Base-by-base conservation (phyloP, 2,113 vertebrate species). In the Apteryx mantelli region DNA sequence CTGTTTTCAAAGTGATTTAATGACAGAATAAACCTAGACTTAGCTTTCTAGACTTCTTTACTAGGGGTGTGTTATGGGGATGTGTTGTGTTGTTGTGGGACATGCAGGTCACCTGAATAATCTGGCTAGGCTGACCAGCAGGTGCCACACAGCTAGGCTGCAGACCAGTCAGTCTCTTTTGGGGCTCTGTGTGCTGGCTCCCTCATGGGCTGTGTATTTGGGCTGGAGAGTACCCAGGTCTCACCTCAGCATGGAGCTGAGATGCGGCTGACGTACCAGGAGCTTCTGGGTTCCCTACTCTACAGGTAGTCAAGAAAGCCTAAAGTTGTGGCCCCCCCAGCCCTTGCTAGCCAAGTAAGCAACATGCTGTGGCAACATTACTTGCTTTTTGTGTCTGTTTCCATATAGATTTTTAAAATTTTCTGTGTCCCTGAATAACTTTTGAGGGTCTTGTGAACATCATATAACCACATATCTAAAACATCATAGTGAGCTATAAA, bases 181-280 rank as follows among this genome's bases (percentile, higher is more conserved):
- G 30, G 50, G 38, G 48, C 55, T 26, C 34, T 8, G 16, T 4
- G 17, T 17, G 40, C 10, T 18, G 40, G 36, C 24, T 91, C 25
- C 46, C 46, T 24, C 24, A 5, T 4, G 48, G 38, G 44, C 36
- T 36, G 11, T 22, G 32, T 55, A 26, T 13, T 36, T 6, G 26
- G 64, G 44, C 17, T 78, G 40, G 7, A 75, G 26, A 32, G 53
- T 15, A 40, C 6, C 0, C 0, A 2, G 5, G 13, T 80, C 74
- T 69, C 38, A 25, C 53, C 42, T 19, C 2, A 2, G 7, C 20
- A 14, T 0, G 1, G 21, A 80, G 48, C 46, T 93, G 65, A 42
- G 32, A 50, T 38, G 12, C 0, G 1, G 50, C 1, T 78, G 30
- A 5, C 38, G 55, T 55, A 38, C 40, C 36, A 40, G 46, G 20